Percentiles rank a stretch among this genome's conserved stretches.
Conservation (phyloP, 2,888 invertebrate genomes). For the Pilophorus perplexus region DNA sequence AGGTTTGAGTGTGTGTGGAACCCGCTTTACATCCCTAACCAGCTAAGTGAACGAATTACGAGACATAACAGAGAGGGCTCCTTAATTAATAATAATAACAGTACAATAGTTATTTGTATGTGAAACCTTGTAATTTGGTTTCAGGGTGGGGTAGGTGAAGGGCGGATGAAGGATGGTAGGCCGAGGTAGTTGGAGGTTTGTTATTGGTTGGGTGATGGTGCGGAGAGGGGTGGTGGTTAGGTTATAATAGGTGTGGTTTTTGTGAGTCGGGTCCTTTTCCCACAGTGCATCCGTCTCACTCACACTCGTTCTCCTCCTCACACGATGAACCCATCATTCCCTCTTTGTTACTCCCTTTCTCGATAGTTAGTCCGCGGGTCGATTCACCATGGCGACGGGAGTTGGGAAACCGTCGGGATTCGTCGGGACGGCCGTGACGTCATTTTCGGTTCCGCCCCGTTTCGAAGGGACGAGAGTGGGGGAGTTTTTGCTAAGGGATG, state of each 20-base stretch:
- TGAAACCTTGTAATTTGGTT: constrained; percentile 42
- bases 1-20: not conserved
- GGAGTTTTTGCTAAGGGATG: constrained; percentile 3
- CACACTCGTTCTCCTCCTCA: constrained; percentile 9
- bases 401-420: not conserved
- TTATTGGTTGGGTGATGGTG: too few species aligned
- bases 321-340: not conserved
- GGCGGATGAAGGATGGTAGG: not conserved
- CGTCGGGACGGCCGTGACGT: constrained; percentile 9
- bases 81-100: constrained; percentile 30
- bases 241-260: constrained; percentile 42
- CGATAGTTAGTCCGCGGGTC: constrained; percentile 16
- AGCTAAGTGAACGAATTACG: constrained; percentile 13
- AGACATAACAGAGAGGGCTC: constrained; percentile 12
- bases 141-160: constrained; percentile 15
- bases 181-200: too few species aligned
- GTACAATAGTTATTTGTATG: constrained; percentile 38
- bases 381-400: constrained; percentile 38
- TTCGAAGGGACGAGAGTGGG: not conserved
- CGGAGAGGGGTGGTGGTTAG: constrained; percentile 18
- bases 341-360: constrained; percentile 3
- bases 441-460: constrained; percentile 4
- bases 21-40: constrained; percentile 1
- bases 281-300: constrained; percentile 7
- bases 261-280: constrained; percentile 13